Evolutionary conservation across 2,113 vertebrate genomes (phyloP), one percentile per base, ranked within the genome.

Genomic region (Tympanuchus pallidicinctus): DNA sequence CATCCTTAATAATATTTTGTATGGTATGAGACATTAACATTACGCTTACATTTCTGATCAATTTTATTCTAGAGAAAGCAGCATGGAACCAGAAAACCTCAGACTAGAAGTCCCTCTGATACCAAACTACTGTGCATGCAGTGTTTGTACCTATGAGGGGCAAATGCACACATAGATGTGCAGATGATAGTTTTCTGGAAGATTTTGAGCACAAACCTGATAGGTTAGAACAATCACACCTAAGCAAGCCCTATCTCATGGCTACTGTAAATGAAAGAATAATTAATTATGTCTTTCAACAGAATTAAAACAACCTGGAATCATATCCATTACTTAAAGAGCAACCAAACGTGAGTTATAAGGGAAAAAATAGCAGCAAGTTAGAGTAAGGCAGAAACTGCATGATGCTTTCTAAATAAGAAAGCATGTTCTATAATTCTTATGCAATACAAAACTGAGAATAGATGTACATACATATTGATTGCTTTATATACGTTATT

Each of bases 341-440:
- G 13, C 2, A 66, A 64, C 2, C 65, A 85, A 63, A 64, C 56
- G 22, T 50, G 15, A 1, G 4, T 54, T 60, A 63, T 13, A 40
- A 40, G 71, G 27, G 10, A 38, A 89, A 63, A 82, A 69, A n/a
- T 8, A 28, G 5, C 36, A 74, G 13, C 27, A 65, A 47, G 42
- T 20, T 54, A 57, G 15, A 7, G 7, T 61, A 70, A 61, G 22
- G 6, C 10, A 82, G 73, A 20, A 85, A 54, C 24, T n/a, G 22
- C 0, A 6, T 5, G 7, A 5, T 28, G 8, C 7, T 60, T 66
- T 36, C 56, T 45, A 12, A 59, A 20, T 7, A 66, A 57, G 19
- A 72, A 72, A n/a, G 13, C 0, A 0, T 59, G 34, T 67, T 7
- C 24, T 74, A 6, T 66, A 38, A n/a, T 13, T 2, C 14, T 48